These are phyloP conservation scores for Lophius americanus DNA, from an alignment of 2,797 vertebrate species.

Conservation along the genomic window DNA sequence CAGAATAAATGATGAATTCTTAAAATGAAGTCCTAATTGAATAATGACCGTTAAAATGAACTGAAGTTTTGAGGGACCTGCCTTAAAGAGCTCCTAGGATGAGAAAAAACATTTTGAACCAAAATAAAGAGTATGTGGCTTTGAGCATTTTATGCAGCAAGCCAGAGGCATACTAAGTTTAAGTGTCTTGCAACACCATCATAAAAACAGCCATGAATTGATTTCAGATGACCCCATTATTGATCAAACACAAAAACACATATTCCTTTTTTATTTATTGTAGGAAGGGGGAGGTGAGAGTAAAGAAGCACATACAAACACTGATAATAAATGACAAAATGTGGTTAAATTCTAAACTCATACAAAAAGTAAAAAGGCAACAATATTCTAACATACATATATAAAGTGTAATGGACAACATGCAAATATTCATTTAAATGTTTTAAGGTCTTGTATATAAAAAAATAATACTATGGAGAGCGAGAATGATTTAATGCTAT, in stretches of 20 bases:
- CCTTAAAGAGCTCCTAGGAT: too few relatives aligned
- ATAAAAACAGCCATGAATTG: background rate
- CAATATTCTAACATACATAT: slow-evolving; percentile 75
- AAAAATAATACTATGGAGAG: slow-evolving; percentile 80
- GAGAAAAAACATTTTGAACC: background rate
- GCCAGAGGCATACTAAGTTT: background rate
- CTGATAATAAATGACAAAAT: slow-evolving; percentile 73
- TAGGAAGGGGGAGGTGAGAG: slow-evolving; percentile 64
- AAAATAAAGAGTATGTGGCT: too few relatives aligned
- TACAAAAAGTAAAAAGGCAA: slow-evolving; percentile 74
- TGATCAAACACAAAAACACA: slow-evolving; percentile 6
- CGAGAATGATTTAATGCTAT: slow-evolving; percentile 63
- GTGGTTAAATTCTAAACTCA: slow-evolving; percentile 73
- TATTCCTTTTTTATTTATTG: slow-evolving; percentile 75
- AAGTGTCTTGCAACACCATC: background rate
- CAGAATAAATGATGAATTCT: too few relatives aligned
- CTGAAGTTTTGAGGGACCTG: too few relatives aligned
- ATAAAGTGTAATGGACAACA: slow-evolving; percentile 78
- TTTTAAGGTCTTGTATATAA: slow-evolving; percentile 76
- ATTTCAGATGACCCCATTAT: background rate
- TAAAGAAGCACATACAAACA: slow-evolving; percentile 78
- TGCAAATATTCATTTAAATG: slow-evolving; percentile 82
- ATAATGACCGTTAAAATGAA: too few relatives aligned
- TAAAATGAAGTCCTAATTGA: too few relatives aligned
- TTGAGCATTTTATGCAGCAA: background rate